Evolutionary conservation across 2,888 invertebrate species (phyloP).

Genomic region (Epinotia demarniana): DNA sequence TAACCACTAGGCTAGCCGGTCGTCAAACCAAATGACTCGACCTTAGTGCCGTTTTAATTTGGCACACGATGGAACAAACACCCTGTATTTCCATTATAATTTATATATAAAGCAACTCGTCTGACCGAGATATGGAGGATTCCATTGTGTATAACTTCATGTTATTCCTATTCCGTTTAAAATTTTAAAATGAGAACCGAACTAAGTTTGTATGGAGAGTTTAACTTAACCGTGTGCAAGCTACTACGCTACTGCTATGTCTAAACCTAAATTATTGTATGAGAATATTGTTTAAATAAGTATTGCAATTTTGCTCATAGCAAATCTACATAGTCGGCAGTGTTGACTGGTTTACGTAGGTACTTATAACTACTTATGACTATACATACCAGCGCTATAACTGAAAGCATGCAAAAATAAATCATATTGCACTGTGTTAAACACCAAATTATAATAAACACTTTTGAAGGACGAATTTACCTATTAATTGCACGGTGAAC

Average conservation of each 20-base stretch:
- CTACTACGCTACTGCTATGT: not conserved
- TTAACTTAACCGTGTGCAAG: not conserved
- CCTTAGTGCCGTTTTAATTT: too few species aligned
- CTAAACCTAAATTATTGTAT: conserved; percentile 50
- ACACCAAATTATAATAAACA: conserved; percentile 31
- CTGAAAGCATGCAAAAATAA: conserved; percentile 25
- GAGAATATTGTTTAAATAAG: conserved; percentile 67
- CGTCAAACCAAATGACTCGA: too few species aligned
- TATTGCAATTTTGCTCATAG: conserved; percentile 76
- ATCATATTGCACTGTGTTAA: conserved; percentile 44
- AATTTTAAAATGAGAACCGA: too few species aligned
- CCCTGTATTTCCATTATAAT: too few species aligned
- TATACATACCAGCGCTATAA: conserved; percentile 20
- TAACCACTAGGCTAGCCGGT: too few species aligned
- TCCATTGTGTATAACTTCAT: too few species aligned
- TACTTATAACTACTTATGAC: conserved; percentile 48
- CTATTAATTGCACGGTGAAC: conserved; percentile 32
- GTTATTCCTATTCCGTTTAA: too few species aligned
- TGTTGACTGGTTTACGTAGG: conserved; percentile 73
- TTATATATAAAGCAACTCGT: too few species aligned
- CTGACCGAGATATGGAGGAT: too few species aligned
- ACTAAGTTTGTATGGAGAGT: too few species aligned
- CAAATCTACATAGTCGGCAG: conserved; percentile 74
- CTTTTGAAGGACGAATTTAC: conserved; percentile 4
- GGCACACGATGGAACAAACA: too few species aligned